Evolutionary conservation across 2,888 invertebrate genomes (phyloP), one percentile per base, ranked within the genome.

Genomic region (Conops quadrifasciatus): DNA sequence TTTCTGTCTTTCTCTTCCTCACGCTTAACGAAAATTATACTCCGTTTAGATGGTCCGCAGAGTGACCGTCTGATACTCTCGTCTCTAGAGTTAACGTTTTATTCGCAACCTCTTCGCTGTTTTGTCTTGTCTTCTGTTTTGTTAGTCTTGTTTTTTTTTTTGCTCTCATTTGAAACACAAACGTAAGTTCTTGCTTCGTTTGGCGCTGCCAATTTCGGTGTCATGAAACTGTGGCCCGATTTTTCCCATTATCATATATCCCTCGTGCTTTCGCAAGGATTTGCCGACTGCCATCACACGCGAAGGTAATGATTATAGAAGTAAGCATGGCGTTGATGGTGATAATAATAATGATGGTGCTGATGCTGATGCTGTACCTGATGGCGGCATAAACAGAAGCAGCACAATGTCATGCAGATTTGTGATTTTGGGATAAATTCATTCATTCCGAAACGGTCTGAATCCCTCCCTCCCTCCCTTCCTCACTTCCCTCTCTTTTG

Each of bases 191-290:
- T 36, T 36, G 36, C 36, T 36, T 36, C 36, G 9, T 4, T 9
- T 36, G 36, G 4, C 36, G 5, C 36, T 36, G 4, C 36, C 36
- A n/a, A n/a, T 36, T 36, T 36, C 36, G 36, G 9, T 36, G 36
- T 36, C 36, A 36, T 36, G 36, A 36, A 7, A 4, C 36, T 36
- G 36, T 36, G 36, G 5, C 16, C 36, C 51, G 56, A 45, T 30
- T 67, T 65, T 80, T 80, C 77, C 82, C 80, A 81, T 82, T 82
- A 82, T 82, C 81, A 82, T 82, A 82, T 81, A 81, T 81, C 81
- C 81, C 79, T 82, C 76, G 75, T 76, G 77, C 79, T 80, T 80
- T 80, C 78, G 76, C 73, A 65, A 58, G 78, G 80, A 80, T 80
- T 80, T 81, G 28, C 11, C 45, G 67, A 5, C 21, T 28, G 77